phyloP scores from a whole-genome alignment of 2,113 vertebrate genomes.

The Campylomormyrus numenius region DNA sequence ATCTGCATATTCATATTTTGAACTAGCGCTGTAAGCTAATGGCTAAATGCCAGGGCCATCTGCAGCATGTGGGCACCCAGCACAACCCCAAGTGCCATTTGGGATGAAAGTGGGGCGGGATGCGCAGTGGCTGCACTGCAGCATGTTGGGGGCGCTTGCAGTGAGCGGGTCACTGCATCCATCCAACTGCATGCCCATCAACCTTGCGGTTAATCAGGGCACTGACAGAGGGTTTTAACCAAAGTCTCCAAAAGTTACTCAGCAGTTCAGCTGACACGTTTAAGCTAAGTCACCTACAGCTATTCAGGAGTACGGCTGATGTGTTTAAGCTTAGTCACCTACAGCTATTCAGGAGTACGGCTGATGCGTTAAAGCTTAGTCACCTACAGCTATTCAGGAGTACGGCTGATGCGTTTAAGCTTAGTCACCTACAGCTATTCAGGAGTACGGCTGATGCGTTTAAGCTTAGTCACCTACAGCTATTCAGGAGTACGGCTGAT shows the following conservation, averaged over 20 bases:
- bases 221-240: neutral
- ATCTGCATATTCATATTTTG: neutral
- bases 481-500: neutral
- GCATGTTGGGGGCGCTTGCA: neutral
- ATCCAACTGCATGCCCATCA: neutral
- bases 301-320: neutral
- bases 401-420: neutral
- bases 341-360: neutral
- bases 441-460: too few relatives aligned
- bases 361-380: neutral
- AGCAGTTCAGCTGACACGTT: neutral
- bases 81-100: neutral
- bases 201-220: neutral
- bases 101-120: neutral
- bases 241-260: neutral
- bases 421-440: neutral
- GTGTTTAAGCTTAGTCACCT: neutral
- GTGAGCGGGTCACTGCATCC: neutral
- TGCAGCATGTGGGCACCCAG: neutral
- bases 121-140: neutral
- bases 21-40: neutral
- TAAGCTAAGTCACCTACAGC: neutral
- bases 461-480: neutral
- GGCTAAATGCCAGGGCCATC: neutral
- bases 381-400: neutral